Base-by-base conservation (phyloP, 2,888 invertebrate genomes). In the Cheiracanthium punctorium region DNA sequence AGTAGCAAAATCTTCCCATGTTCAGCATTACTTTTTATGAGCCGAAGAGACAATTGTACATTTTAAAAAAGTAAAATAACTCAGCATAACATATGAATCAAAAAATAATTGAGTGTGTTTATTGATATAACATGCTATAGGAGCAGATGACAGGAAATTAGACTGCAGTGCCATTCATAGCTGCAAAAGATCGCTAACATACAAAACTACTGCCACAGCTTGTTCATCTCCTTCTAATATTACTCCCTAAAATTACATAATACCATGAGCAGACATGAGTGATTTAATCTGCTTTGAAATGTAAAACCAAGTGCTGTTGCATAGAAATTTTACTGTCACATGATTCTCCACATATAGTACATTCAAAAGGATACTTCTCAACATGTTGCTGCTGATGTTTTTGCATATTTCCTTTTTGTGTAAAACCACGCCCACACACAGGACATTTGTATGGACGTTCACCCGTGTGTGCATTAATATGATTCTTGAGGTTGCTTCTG, bases 401-500 rank as follows among this genome's bases (percentile, higher is more conserved):
- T 37, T 87, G 76, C 81, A 87, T 87, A 32, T 82, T 82, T 29
- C 87, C 87, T 32, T 87, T 81, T 64, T 87, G 87, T 7, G 87
- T 82, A 33, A 82, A 81, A 48, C 87, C 81, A 20, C 79, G 43
- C 12, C 82, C 87, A 82, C 87, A 87, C 20, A 87, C 67, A 5
- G 81, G 65, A 48, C 87, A 87, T 37, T 87, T 87, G 41, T 87
- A 87, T 41, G 87, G 87, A 14, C 82, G 76, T 30, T 79, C 87
- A 10, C 87, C 87, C 28, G 87, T 87, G 37, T 87, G 87, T 17
- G 87, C 82, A 77, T 87, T 87, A 52, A 87, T 87, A 71, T 87
- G 87, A 33, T 87, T 81, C 28, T 82, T 81, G 1, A 87, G 70
- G 52, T 81, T 87, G 37, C 81, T 82, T 14, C 79, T 72, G 1